These are phyloP conservation scores for Sinopyrophorus schimmeli DNA, from an alignment of 2,888 invertebrate genomes.

Conservation along the genomic window DNA sequence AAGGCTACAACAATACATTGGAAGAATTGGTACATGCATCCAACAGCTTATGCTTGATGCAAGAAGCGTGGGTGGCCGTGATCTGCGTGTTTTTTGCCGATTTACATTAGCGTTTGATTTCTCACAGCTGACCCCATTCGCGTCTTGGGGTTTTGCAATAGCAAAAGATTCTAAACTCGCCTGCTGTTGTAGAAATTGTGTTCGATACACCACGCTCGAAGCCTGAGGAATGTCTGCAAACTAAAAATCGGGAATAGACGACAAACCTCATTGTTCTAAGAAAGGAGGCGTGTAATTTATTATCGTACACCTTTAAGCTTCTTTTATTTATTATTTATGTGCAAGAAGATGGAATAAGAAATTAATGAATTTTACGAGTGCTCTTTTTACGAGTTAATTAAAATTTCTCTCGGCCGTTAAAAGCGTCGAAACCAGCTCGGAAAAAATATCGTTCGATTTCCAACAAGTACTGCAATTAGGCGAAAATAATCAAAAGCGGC, in stretches of 20 bases:
- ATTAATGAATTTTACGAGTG: no score
- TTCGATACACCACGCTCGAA: slow-evolving; percentile 35
- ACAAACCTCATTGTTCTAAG: slow-evolving; percentile 26
- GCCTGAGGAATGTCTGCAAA: slow-evolving; percentile 31
- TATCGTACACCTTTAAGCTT: slow-evolving; percentile 12
- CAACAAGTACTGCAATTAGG: slow-evolving; percentile 16
- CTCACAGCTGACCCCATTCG: slow-evolving; percentile 50
- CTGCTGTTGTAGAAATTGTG: slow-evolving; percentile 30
- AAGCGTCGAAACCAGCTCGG: slow-evolving; percentile 8
- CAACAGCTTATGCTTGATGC: slow-evolving; percentile 22
- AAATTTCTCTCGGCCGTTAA: slow-evolving; percentile 13
- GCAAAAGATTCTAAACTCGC: slow-evolving; percentile 31
- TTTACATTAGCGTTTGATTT: slow-evolving; percentile 49
- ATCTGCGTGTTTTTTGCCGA: slow-evolving; percentile 42
- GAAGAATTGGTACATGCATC: slow-evolving; percentile 29
- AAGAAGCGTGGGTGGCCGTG: slow-evolving; percentile 49
- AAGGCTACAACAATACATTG: slow-evolving; percentile 24
- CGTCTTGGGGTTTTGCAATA: slow-evolving; percentile 48
- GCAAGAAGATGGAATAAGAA: slow-evolving; percentile 1
- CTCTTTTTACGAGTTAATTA: slow-evolving; percentile 15
- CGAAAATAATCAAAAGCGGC: slow-evolving; percentile 17
- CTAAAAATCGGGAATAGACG: slow-evolving; percentile 26
- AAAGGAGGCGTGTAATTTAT: slow-evolving; percentile 28
- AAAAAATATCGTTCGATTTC: slow-evolving; percentile 13
- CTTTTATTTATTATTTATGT: slow-evolving; percentile 8